phyloP scores from a whole-genome alignment of 2,113 vertebrate genomes.

The Passer montanus region DNA sequence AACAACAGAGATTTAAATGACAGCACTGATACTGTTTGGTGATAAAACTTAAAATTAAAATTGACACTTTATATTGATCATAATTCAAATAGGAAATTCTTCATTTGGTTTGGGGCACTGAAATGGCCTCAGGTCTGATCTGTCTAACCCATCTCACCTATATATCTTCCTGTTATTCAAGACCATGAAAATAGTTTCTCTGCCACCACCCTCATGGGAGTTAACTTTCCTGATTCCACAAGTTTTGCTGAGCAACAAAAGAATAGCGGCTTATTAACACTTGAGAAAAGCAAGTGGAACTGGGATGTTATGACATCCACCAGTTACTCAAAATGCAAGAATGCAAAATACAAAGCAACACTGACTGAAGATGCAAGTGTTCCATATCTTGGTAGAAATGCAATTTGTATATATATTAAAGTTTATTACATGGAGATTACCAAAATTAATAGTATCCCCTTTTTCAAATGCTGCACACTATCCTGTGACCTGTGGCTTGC shows the following conservation, averaged over 20 bases:
- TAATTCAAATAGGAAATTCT: neutral
- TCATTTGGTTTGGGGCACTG: neutral
- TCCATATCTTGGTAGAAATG: neutral
- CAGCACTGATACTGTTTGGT: neutral
- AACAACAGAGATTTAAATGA: neutral
- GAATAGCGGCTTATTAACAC: neutral
- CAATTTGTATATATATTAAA: neutral
- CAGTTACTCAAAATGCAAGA: neutral
- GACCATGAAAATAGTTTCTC: neutral
- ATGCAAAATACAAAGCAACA: neutral
- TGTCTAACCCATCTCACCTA: neutral
- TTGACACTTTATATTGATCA: neutral
- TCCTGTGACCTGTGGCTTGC: neutral
- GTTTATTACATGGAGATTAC: neutral
- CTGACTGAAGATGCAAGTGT: neutral
- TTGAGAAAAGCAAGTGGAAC: neutral
- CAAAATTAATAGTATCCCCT: neutral
- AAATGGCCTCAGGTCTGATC: neutral
- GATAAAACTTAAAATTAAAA: neutral
- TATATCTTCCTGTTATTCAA: neutral
- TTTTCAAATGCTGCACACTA: neutral
- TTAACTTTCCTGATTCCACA: neutral
- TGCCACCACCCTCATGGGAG: neutral
- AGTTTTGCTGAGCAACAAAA: neutral
- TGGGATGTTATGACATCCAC: neutral